Evolutionary conservation across 2,797 vertebrate genomes (phyloP), one percentile per base, ranked within the genome.

Genomic region (Coregonus suidteri): DNA sequence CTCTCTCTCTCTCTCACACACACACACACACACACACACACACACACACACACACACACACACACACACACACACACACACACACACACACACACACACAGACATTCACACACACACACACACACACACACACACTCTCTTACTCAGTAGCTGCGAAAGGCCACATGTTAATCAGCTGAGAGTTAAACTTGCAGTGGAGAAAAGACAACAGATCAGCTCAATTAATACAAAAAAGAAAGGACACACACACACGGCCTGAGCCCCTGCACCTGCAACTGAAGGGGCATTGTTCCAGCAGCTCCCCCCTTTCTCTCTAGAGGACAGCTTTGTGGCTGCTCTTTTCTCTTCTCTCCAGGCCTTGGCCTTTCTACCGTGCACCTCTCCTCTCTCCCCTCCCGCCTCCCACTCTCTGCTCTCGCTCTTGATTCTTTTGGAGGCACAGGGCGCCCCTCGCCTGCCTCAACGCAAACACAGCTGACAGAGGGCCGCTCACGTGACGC

Each of bases 401-500:
- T 88, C 90, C 91, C 83, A 86, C 87, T 85, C 85, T 79, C 79
- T 74, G 79, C 59, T 71, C 59, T 89, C 89, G 77, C 25, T 25
- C 41, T 47, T 9, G 9, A 47, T 47, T 74, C 37, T 65, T 56
- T 41, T 20, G 79, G 78, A 87, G 86, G 83, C 82, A 80, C 86
- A 73, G 83, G 91, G 90, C n/a, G 89, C 91, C 90, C 91, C 93
- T 94, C 93, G 90, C 92, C 91, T 95, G 93, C 93, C 91, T 93
- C 93, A 94, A 93, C 94, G 94, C 95, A 98, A 99, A 99, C 96
- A 98, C 97, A 99, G 97, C 97, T 99, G 98, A 98, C 95, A 94
- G 95, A 94, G 94, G 93, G 82, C 88, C 71, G 88, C 94, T 98
- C 98, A 95, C 97, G 97, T 98, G 98, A 96, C 89, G 81, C 88